Base-by-base conservation (phyloP, 2,797 vertebrate genomes). In the Pagetopsis macropterus region DNA sequence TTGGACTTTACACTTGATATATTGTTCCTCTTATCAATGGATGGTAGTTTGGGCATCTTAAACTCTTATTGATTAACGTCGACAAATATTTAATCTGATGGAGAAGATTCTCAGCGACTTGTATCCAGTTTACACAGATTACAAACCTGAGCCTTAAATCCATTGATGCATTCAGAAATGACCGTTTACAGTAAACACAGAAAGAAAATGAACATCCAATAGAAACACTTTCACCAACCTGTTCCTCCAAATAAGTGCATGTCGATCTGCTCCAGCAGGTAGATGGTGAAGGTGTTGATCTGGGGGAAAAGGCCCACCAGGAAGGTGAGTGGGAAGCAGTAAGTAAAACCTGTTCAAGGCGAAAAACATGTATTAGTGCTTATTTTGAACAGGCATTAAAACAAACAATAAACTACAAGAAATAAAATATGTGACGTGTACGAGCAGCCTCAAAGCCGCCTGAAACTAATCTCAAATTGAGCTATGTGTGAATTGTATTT, bases 261-360 rank as follows among this genome's bases (percentile, higher is more conserved):
- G 89, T 99, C 97, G 13, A 97, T 93, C 92, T 99, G 98, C 84
- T 99, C 98, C 89, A 99, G 88, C 75, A 98, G 89, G 87, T 99
- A 99, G 68, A 96, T 96, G 82, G 94, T 94, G 88, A 99, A 99
- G 40, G 98, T 99, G 93, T 99, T 97, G 92, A 99, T 96, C 93
- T 99, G 98, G 37, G 98, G 98, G 81, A 99, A 97, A 83, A 99
- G 96, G 40, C 98, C 98, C 40, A 99, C 93, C 67, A 99, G 95
- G 84, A 98, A 99, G 75, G 95, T 96, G 46, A 96, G 91, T 9
- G 98, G 98, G 90, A 99, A 99, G 90, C 97, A 98, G 89, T 96
- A 97, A 4, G 97, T 94, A 85, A 98, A 96, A 31, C 95, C 98
- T 99, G 91, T 69, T 87, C 88, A 59, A 69, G 79, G 59, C 27